Evolutionary conservation across 2,797 vertebrate genomes (phyloP).

Genomic region (Dallia pectoralis): DNA sequence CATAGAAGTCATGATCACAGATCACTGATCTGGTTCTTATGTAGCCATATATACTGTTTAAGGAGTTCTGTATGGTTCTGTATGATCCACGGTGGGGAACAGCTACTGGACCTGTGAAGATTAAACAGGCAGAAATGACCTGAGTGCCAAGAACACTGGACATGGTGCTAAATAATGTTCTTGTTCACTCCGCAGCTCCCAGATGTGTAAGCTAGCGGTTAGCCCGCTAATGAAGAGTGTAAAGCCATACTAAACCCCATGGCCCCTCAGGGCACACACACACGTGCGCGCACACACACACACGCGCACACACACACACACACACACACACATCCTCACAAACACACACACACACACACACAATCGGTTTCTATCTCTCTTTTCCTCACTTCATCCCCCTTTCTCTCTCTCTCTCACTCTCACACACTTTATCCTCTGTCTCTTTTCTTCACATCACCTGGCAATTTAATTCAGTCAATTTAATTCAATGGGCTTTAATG

Average conservation of each 20-base stretch:
- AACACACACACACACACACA: slow-evolving; percentile 4
- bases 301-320: not conserved
- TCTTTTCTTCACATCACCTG: no score
- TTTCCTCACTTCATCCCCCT: slow-evolving; percentile 41
- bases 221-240: not conserved
- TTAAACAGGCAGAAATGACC: not conserved
- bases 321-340: no score
- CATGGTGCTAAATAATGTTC: not conserved
- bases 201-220: not conserved
- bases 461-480: no score
- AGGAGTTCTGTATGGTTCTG: not conserved
- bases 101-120: not conserved
- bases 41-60: not conserved
- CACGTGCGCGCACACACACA: not conserved
- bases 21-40: not conserved
- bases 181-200: not conserved
- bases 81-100: not conserved
- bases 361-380: slow-evolving; percentile 23
- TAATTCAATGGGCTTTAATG: no score
- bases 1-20: not conserved
- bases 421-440: no score
- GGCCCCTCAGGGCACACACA: not conserved
- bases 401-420: not conserved
- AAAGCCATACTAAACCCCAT: not conserved
- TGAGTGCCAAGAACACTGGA: not conserved